These are phyloP conservation scores for Boulengeromyrus knoepffleri DNA, from an alignment of 2,113 vertebrate species.

Conservation along the genomic window DNA sequence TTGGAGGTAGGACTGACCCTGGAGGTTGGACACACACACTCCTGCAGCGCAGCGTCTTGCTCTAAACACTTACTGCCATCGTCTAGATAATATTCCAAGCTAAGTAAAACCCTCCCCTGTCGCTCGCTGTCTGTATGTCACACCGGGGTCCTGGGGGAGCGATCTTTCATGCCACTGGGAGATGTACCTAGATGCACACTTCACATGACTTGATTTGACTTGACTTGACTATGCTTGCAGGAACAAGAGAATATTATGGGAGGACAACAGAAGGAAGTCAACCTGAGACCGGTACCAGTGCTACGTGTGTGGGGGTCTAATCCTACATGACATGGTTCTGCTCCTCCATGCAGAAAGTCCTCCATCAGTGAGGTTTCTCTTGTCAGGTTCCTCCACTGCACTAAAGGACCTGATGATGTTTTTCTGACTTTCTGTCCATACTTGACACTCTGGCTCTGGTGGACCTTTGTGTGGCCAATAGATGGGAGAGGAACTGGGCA, in stretches of 20 bases:
- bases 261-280: background rate
- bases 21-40: background rate
- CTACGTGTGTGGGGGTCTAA: background rate
- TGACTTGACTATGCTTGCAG: background rate
- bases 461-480: background rate
- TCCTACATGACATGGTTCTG: background rate
- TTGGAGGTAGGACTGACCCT: conserved; percentile 35
- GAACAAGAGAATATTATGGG: background rate
- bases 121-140: background rate
- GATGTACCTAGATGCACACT: too few relatives aligned
- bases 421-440: background rate
- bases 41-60: conserved; percentile 10
- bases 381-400: background rate
- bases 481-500: background rate
- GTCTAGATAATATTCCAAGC: background rate
- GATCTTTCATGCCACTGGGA: background rate
- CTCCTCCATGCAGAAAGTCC: background rate
- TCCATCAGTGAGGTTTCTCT: background rate
- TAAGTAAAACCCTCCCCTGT: background rate
- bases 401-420: background rate
- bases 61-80: background rate
- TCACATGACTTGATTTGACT: background rate
- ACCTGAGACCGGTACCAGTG: background rate
- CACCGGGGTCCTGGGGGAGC: background rate
- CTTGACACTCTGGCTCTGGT: background rate